A percentile compares a stretch with the other conserved stretches of the same genome.
phyloP scores from a whole-genome alignment of 1,140 invertebrate genomes.

The Zaprionus ornatus region DNA sequence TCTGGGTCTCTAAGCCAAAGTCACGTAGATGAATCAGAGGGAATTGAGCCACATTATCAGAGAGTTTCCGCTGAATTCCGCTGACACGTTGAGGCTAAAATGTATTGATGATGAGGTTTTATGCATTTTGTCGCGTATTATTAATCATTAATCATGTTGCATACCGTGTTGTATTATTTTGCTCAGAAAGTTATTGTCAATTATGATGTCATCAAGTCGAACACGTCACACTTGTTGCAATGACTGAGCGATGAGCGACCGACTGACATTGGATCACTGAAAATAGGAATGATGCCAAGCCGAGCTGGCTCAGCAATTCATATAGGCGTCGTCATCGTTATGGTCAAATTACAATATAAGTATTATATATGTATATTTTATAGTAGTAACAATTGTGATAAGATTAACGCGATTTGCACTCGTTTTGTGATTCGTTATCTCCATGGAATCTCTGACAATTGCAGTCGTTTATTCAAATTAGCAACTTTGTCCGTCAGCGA shows the following conservation, averaged over 20 bases:
- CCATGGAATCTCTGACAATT: conserved; percentile 21
- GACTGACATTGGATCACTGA: conserved; percentile 39
- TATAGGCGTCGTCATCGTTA: conserved; percentile 12
- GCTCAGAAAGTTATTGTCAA: conserved; percentile 23
- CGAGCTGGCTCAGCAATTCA: not conserved
- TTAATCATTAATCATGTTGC: conserved; percentile 34
- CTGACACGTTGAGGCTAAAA: conserved; percentile 30
- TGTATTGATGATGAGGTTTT: conserved; percentile 29
- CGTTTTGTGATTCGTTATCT: conserved; percentile 8
- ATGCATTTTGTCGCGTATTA: conserved; percentile 58
- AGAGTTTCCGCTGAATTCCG: conserved; percentile 63
- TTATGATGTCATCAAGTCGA: conserved; percentile 60
- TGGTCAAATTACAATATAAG: conserved; percentile 7
- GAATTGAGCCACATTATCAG: conserved; percentile 36
- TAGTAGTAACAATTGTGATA: conserved; percentile 51
- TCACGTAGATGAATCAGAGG: conserved; percentile 51
- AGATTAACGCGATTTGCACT: conserved; percentile 57
- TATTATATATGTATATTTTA: not conserved
- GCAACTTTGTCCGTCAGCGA: conserved; percentile 29
- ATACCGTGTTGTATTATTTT: conserved; percentile 32
- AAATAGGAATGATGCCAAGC: conserved; percentile 67
- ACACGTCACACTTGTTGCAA: conserved; percentile 54
- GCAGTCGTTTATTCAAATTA: conserved; percentile 71
- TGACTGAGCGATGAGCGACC: conserved; percentile 24
- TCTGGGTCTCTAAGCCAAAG: conserved; percentile 17